Evolutionary conservation across 2,888 invertebrate species (phyloP).

Genomic region (Conistra vaccinii): DNA sequence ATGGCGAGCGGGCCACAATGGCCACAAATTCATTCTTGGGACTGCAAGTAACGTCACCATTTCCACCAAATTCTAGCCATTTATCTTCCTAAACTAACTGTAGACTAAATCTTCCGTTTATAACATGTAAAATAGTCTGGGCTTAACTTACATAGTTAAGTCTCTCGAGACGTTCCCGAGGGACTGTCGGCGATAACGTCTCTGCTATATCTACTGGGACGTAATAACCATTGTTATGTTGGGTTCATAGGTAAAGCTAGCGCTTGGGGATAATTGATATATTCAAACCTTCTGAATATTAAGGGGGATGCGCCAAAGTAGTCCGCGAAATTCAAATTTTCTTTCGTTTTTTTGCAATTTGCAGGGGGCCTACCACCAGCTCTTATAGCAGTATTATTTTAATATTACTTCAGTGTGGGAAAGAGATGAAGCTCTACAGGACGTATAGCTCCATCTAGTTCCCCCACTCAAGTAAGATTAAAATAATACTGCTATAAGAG

Average conservation of each 20-base stretch:
- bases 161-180: neutral
- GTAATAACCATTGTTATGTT: neutral
- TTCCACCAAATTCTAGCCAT: constrained; percentile 7
- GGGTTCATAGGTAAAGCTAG: neutral
- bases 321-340: too few species aligned
- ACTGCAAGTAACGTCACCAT: constrained; percentile 2
- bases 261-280: neutral
- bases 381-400: too few species aligned
- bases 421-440: too few species aligned
- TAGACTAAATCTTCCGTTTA: constrained; percentile 17
- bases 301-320: too few species aligned
- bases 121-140: constrained; percentile 19
- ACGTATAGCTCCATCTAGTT: too few species aligned
- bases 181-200: neutral
- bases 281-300: neutral
- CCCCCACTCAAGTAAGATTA: too few species aligned
- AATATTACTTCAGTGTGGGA: too few species aligned
- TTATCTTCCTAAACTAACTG: constrained; percentile 9
- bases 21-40: neutral
- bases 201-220: neutral
- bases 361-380: too few species aligned
- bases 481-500: too few species aligned
- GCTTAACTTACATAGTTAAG: too few species aligned
- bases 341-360: too few species aligned
- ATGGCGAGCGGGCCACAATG: neutral